Base-by-base conservation (phyloP, 2,113 vertebrate genomes). In the Ptychochromis oligacanthus region DNA sequence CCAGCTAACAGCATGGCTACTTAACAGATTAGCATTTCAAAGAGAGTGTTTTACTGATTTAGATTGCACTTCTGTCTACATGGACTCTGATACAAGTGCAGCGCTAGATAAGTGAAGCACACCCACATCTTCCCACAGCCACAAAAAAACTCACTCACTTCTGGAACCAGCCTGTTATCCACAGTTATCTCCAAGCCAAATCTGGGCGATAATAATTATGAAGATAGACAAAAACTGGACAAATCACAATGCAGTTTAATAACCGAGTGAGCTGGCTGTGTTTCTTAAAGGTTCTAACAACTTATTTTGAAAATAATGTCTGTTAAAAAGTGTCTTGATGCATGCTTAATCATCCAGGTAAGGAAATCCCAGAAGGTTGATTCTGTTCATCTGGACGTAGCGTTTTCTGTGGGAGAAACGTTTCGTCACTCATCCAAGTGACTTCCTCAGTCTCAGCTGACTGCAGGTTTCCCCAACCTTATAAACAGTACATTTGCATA, bases 141-240 rank as follows among this genome's bases (percentile, higher is more conserved):
- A 72, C 43, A 54, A 72, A 72, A n/a, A n/a, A n/a, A n/a, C n/a
- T n/a, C n/a, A 54, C 46, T 34, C 67, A 34, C 46, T 72, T 72
- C 46, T 72, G 67, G 46, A 54, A 54, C 31, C 49, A 13, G 18
- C 49, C 26, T 8, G 46, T 54, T 72, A 34, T 54, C 46, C 31
- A 28, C 46, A 54, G 18, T 34, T 72, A 54, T 72, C 18, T 2
- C 67, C 31, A 18, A 72, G 26, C 46, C 67, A 54, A 54, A 72
- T 34, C 26, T 34, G 67, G 67, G 34, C 18, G 26, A 52, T 72
- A 43, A 52, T 11, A 72, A 72, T 52, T 31, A 52, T 72, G 43
- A 46, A 46, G 43, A 46, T 14, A 46, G 15, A 52, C 65, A 52
- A 72, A 14, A 52, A 52, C 4, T 31, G 24, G 4, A 52, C 24